Evolutionary conservation across 2,888 invertebrate genomes (phyloP).

Genomic region (Autographa gamma): DNA sequence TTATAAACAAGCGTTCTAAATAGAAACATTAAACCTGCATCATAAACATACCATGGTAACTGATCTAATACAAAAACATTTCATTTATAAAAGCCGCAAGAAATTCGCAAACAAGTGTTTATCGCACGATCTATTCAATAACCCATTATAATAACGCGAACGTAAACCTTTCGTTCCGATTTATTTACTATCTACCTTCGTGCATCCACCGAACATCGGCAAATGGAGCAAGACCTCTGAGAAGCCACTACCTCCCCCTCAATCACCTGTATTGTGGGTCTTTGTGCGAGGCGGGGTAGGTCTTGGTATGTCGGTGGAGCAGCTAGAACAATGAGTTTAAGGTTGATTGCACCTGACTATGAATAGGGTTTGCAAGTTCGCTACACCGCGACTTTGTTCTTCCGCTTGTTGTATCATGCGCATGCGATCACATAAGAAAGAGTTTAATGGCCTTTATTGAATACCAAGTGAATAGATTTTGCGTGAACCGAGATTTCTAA

Average conservation of each 20-base stretch:
- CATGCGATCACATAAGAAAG: constrained; percentile 68
- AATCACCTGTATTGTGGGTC: constrained; percentile 6
- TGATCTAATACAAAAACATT: constrained; percentile 21
- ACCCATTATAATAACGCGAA: constrained; percentile 64
- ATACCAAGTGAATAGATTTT: constrained; percentile 47
- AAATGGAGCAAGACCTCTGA: constrained; percentile 44
- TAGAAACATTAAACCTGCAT: background rate
- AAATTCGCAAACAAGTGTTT: constrained; percentile 48
- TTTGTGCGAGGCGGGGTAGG: constrained; percentile 55
- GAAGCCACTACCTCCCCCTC: constrained; percentile 49
- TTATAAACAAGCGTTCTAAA: background rate
- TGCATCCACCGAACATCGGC: constrained; percentile 72
- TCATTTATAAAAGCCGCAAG: constrained; percentile 17
- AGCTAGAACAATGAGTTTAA: constrained; percentile 82
- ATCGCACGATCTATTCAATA: constrained; percentile 68
- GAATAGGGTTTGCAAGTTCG: constrained; percentile 75
- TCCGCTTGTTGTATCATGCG: constrained; percentile 74
- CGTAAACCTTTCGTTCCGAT: constrained; percentile 73
- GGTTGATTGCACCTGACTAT: constrained; percentile 84
- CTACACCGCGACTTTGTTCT: constrained; percentile 68
- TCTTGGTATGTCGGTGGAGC: constrained; percentile 58
- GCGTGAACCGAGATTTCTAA: constrained; percentile 33
- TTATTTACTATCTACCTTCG: constrained; percentile 73
- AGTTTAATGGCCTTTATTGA: constrained; percentile 70
- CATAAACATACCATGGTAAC: background rate